Conservation (phyloP, 2,888 invertebrate species). For the Apoderus coryli region DNA sequence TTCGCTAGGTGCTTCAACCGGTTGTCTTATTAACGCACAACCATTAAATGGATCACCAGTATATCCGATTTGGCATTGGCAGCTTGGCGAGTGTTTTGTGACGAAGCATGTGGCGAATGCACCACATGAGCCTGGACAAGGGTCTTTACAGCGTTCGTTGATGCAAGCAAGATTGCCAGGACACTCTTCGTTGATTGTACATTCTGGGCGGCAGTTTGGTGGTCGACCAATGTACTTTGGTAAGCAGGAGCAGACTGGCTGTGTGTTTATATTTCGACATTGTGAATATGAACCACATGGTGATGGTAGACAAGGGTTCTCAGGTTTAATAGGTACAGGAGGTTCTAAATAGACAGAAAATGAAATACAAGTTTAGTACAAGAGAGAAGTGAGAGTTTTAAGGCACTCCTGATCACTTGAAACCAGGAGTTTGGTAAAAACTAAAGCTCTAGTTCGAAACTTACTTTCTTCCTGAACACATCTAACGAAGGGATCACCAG, state of each 20-base stretch:
- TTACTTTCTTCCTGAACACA: conserved; percentile 45
- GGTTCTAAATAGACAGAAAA: conserved; percentile 15
- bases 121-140: conserved; percentile 77
- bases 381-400: not conserved
- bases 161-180: conserved; percentile 70
- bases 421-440: no score
- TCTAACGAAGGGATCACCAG: conserved; percentile 69
- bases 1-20: conserved; percentile 47
- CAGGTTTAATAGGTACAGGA: conserved; percentile 37
- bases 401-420: no score
- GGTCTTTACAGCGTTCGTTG: conserved; percentile 66
- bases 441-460: conserved; percentile 5
- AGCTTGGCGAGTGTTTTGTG: conserved; percentile 70
- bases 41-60: conserved; percentile 77
- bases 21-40: conserved; percentile 33
- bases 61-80: conserved; percentile 65
- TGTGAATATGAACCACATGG: conserved; percentile 77
- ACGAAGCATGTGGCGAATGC: conserved; percentile 63
- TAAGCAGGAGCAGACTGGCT: conserved; percentile 67
- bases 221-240: conserved; percentile 67
- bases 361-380: not conserved
- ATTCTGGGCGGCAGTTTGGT: conserved; percentile 77
- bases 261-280: conserved; percentile 61
- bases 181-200: conserved; percentile 73
- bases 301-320: conserved; percentile 65